A percentile compares a stretch with the other conserved stretches of the same genome.
These are phyloP conservation scores for Hermaeophaga mercurialis DNA, from an alignment of 2,888 invertebrate species.

Conservation along the genomic window DNA sequence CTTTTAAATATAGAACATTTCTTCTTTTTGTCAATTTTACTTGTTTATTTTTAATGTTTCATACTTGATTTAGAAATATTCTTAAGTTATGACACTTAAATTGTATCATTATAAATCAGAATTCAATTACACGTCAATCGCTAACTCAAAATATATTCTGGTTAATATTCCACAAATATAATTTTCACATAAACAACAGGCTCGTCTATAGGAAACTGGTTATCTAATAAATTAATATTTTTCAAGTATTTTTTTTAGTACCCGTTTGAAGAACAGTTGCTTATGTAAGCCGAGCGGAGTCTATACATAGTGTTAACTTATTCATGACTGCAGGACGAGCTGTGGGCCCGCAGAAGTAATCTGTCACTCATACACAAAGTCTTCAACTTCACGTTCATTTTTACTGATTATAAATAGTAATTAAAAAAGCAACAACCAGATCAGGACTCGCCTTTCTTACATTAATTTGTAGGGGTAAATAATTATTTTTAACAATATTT, in stretches of 20 bases:
- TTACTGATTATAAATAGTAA: conserved; percentile 57
- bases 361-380: conserved; percentile 57
- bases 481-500: too few species aligned
- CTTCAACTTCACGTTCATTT: conserved; percentile 54
- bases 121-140: too few species aligned
- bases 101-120: too few species aligned
- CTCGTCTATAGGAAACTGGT: conserved; percentile 17
- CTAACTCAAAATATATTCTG: too few species aligned
- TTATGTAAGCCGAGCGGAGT: conserved; percentile 24
- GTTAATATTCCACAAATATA: conserved; percentile 2
- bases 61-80: too few species aligned
- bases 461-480: too few species aligned
- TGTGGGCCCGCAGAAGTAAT: conserved; percentile 45
- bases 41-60: too few species aligned
- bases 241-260: conserved; percentile 19
- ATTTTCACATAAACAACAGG: conserved; percentile 17
- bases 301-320: conserved; percentile 26
- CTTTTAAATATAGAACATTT: too few species aligned
- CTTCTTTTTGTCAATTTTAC: too few species aligned
- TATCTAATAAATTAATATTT: conserved; percentile 28
- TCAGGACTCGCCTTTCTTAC: conserved; percentile 22
- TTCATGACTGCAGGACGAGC: conserved; percentile 25
- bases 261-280: conserved; percentile 25
- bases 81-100: too few species aligned
- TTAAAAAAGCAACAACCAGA: conserved; percentile 41